These are phyloP conservation scores for Silurus asotus DNA, from an alignment of 2,113 vertebrate species.

Conservation along the genomic window DNA sequence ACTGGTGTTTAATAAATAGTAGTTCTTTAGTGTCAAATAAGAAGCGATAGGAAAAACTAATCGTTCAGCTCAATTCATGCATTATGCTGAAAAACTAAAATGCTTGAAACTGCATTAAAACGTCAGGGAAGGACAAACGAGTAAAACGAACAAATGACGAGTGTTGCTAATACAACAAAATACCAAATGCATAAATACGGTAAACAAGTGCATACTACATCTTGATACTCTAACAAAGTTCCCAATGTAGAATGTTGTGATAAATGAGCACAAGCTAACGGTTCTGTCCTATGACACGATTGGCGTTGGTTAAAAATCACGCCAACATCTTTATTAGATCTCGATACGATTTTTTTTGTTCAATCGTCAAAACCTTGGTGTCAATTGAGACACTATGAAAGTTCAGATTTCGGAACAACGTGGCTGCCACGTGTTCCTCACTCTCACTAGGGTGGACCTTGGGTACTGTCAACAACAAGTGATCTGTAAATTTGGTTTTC, in stretches of 20 bases:
- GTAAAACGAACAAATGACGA: background rate
- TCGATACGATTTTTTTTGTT: background rate
- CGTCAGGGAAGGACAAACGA: background rate
- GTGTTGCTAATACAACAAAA: background rate
- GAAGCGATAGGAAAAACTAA: background rate
- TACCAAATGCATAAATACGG: too few relatives aligned
- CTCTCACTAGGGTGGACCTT: background rate
- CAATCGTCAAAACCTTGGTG: background rate
- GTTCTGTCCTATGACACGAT: background rate
- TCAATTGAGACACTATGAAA: background rate
- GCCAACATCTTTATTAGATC: background rate
- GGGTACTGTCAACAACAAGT: background rate
- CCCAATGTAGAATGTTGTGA: background rate
- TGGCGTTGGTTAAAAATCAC: background rate
- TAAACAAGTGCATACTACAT: background rate
- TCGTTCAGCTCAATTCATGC: background rate
- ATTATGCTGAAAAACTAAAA: background rate
- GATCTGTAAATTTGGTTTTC: background rate
- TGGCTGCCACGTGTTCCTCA: background rate
- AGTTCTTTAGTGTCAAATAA: conserved; percentile 6
- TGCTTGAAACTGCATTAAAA: background rate
- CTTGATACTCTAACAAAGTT: background rate
- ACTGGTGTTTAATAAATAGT: background rate
- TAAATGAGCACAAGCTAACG: too few relatives aligned
- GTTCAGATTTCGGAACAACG: too few relatives aligned